Evolutionary conservation across 2,797 vertebrate species (phyloP), one percentile per base, ranked within the genome.

Genomic region (Bovichtus variegatus): DNA sequence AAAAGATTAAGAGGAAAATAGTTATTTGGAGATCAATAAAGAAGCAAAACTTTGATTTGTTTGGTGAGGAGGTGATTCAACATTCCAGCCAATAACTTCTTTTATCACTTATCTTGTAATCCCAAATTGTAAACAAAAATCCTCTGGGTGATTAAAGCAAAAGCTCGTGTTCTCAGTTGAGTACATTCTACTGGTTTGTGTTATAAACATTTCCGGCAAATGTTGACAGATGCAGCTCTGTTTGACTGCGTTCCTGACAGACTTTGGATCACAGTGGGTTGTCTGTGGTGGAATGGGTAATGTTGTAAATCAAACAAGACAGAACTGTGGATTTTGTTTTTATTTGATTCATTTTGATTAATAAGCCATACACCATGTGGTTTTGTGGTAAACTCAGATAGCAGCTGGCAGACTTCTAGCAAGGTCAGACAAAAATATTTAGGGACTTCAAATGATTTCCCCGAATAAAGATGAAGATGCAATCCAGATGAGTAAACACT

Each of bases 241-340:
- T 88, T 81, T 81, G 67, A 72, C 64, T 77, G 76, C 9, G 9
- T 44, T 59, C 61, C 84, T 74, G 69, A 75, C 76, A 80, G 77
- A 76, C 73, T 71, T 74, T 69, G 66, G 57, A 85, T 82, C 75
- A 23, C 83, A 82, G 77, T 53, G 58, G 64, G 79, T 71, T 50
- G 78, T 74, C 64, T 0, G 18, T 36, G 59, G 70, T 73, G 59
- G 63, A 81, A 66, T 29, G 36, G 57, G 38, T 75, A 47, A 67
- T 65, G 80, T 77, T 81, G 74, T 84, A 83, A 89, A 87, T 85
- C 74, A 75, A 86, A 81, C 80, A 69, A 78, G 76, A 80, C 74
- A 77, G 54, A 82, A 57, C 47, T 60, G 80, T 77, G 74, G 76
- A 75, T 84, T 83, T 69, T 69, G 64, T 77, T 80, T 84, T 76